Base-by-base conservation (phyloP, 1,140 invertebrate species). In the Bombus superbus region DNA sequence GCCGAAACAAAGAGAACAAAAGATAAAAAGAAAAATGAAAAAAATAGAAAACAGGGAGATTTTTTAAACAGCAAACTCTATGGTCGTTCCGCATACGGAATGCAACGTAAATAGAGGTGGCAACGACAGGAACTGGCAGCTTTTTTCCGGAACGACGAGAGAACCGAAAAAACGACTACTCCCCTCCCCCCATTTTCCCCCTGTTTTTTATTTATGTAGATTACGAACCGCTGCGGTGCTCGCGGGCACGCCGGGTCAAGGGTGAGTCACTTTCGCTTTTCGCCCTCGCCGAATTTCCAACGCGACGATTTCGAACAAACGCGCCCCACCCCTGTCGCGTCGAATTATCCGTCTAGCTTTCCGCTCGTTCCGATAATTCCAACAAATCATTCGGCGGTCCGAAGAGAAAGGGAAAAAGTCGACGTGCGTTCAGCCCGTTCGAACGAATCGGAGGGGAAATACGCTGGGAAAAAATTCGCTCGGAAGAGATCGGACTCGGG, bases 191-290 rank as follows among this genome's bases (percentile, higher is more conserved):
- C 15, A 47, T 15, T 42, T 77, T 40, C 25, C 10, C n/a, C 8
- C 18, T 1, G 5, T 69, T 47, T 47, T 68, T 71, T 25, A 44
- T 81, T 59, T 72, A 71, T 69, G 68, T 47, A 72, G 32, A 81
- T 42, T 4, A 9, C 32, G 44, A 8, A 40, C 42, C 44, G 44
- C 25, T 22, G 1, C 25, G 25, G 32, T 15, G 47, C 22, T 6
- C 5, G 42, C 4, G 8, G 10, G 5, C 2, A 13, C 47, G 44
- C 15, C 44, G 32, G 78, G 64, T 80, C 78, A 80, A 80, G 78
- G 66, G 64, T 80, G 44, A 38, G 15, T 22, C 28, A 80, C 78
- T 80, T 80, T 78, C 76, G 59, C 59, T 78, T 66, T 66, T 35
- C 40, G 22, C 9, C 25, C 15, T 32, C 32, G 32, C 15, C 42